phyloP scores from a whole-genome alignment of 2,797 vertebrate genomes.

The Sarcoramphus papa region DNA sequence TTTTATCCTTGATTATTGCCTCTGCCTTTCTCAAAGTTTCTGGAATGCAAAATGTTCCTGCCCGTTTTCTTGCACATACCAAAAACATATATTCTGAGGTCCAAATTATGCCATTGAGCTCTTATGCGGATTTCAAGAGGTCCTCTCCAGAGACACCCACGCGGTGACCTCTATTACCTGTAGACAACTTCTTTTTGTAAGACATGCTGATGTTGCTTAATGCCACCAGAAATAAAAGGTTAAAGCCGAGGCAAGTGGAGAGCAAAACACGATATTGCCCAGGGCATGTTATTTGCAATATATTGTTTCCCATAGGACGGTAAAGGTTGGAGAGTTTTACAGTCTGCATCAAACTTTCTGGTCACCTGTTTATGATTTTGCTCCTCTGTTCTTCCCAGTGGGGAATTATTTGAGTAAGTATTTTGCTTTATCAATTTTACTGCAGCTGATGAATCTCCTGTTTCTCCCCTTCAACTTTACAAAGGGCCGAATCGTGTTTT shows the following conservation, averaged over 20 bases:
- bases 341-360: neutral
- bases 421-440: neutral
- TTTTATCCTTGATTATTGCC: neutral
- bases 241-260: neutral
- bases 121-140: neutral
- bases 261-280: neutral
- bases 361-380: neutral
- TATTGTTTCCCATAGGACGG: neutral
- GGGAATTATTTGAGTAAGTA: neutral
- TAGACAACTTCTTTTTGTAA: neutral
- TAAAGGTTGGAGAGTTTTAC: neutral
- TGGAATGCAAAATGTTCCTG: neutral
- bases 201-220: neutral
- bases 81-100: neutral
- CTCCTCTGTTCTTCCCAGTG: neutral
- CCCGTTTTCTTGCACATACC: neutral
- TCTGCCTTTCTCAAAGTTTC: neutral
- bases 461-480: neutral
- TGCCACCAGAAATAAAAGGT: neutral
- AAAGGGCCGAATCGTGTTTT: neutral
- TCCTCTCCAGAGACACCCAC: neutral
- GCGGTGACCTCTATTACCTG: neutral
- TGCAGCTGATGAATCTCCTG: neutral
- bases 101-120: neutral
- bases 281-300: neutral